Percentiles rank a stretch among this genome's conserved stretches.
phyloP scores from a whole-genome alignment of 2,888 invertebrate genomes.

The Euzophera pinguis region DNA sequence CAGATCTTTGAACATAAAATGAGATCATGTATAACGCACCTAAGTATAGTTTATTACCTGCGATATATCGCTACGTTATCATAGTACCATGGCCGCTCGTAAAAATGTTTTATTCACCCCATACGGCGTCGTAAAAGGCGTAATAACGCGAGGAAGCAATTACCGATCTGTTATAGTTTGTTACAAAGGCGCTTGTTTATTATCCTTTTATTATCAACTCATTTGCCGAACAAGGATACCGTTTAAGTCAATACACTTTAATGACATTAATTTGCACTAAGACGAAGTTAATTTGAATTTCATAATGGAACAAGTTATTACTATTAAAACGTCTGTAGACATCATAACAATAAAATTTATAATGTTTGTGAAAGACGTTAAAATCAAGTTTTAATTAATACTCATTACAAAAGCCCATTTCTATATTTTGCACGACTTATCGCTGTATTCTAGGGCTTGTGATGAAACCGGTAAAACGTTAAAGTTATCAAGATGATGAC shows the following conservation, averaged over 20 bases:
- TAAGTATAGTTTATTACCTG: constrained; percentile 43
- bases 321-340: constrained; percentile 22
- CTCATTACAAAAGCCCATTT: too few species aligned
- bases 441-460: too few species aligned
- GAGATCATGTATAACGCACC: constrained; percentile 4
- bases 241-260: constrained; percentile 68
- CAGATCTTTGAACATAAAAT: constrained; percentile 4
- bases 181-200: constrained; percentile 79
- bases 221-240: constrained; percentile 72
- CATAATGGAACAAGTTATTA: not conserved
- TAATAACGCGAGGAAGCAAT: constrained; percentile 79
- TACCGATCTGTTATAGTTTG: constrained; percentile 80
- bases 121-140: constrained; percentile 79
- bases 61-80: constrained; percentile 41
- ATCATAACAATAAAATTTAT: constrained; percentile 22
- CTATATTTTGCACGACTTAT: too few species aligned
- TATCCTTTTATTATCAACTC: constrained; percentile 79
- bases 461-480: too few species aligned
- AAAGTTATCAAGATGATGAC: too few species aligned
- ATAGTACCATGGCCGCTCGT: constrained; percentile 77
- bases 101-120: constrained; percentile 80
- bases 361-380: not conserved
- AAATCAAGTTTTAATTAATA: not conserved
- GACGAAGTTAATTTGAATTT: not conserved
- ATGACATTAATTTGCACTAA: constrained; percentile 35